Evolutionary conservation across 2,888 invertebrate genomes (phyloP).

Genomic region (Stictocephala bisonia): DNA sequence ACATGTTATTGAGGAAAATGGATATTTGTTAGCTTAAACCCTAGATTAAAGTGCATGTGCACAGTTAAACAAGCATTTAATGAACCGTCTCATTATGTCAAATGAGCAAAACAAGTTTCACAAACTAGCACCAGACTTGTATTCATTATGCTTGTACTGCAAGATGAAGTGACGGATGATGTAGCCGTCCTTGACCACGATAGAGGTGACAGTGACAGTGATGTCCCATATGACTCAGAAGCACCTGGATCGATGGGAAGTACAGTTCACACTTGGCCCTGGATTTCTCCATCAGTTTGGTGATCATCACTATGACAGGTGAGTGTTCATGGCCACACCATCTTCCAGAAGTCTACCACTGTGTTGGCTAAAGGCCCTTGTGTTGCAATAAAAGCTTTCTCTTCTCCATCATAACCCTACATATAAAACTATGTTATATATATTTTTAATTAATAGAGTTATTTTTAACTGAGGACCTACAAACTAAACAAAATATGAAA

Average conservation of each 20-base stretch:
- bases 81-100: too few relatives aligned
- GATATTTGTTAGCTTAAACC: too few relatives aligned
- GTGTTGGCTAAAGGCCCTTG: constrained; percentile 94
- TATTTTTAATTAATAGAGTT: neutral
- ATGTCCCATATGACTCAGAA: constrained; percentile 65
- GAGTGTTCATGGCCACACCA: constrained; percentile 76
- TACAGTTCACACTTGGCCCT: constrained; percentile 91
- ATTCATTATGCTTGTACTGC: too few relatives aligned
- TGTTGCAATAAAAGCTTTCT: constrained; percentile 89
- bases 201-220: constrained; percentile 66
- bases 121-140: too few relatives aligned
- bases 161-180: constrained; percentile 68
- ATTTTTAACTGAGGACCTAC: neutral
- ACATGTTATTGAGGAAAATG: too few relatives aligned
- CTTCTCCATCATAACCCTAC: constrained; percentile 92
- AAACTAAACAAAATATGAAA: too few relatives aligned
- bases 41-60: too few relatives aligned
- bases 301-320: constrained; percentile 86
- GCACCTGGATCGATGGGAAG: constrained; percentile 69
- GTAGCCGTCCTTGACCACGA: constrained; percentile 68
- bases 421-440: neutral
- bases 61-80: too few relatives aligned
- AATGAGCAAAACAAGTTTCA: too few relatives aligned
- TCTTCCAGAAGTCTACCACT: constrained; percentile 90
- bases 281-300: constrained; percentile 85